Evolutionary conservation across 2,888 invertebrate species (phyloP).

Genomic region (Listrodromus nycthemerus): DNA sequence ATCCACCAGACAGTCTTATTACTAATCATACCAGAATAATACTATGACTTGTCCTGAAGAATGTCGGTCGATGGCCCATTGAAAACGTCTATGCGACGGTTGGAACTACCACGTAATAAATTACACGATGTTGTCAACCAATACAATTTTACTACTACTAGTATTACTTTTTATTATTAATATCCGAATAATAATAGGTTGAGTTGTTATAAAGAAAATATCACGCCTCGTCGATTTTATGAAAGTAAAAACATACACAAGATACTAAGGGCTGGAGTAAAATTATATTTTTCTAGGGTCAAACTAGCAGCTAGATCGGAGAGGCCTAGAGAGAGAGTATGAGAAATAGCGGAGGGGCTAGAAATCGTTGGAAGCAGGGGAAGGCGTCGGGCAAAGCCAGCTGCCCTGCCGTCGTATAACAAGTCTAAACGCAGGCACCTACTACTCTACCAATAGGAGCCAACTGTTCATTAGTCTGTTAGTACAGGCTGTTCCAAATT

Average conservation of each 20-base stretch:
- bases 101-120: too few relatives aligned
- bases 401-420: conserved; percentile 81
- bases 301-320: conserved; percentile 53
- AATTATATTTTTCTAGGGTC: conserved; percentile 50
- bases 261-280: neutral
- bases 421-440: conserved; percentile 78
- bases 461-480: conserved; percentile 83
- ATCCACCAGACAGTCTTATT: too few relatives aligned
- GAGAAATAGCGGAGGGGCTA: conserved; percentile 64
- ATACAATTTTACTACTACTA: too few relatives aligned
- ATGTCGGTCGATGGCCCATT: too few relatives aligned
- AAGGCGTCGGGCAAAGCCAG: conserved; percentile 77
- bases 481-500: conserved; percentile 77
- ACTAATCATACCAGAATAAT: too few relatives aligned
- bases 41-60: too few relatives aligned
- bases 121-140: too few relatives aligned
- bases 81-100: too few relatives aligned
- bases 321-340: conserved; percentile 31
- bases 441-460: conserved; percentile 79
- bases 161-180: too few relatives aligned
- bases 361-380: conserved; percentile 53
- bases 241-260: neutral
- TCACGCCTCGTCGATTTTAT: neutral
- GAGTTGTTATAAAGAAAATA: too few relatives aligned
- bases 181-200: too few relatives aligned